A percentile compares a stretch with the other conserved stretches of the same genome.
Evolutionary conservation across 2,797 vertebrate species (phyloP).

Genomic region (Macropodus opercularis): DNA sequence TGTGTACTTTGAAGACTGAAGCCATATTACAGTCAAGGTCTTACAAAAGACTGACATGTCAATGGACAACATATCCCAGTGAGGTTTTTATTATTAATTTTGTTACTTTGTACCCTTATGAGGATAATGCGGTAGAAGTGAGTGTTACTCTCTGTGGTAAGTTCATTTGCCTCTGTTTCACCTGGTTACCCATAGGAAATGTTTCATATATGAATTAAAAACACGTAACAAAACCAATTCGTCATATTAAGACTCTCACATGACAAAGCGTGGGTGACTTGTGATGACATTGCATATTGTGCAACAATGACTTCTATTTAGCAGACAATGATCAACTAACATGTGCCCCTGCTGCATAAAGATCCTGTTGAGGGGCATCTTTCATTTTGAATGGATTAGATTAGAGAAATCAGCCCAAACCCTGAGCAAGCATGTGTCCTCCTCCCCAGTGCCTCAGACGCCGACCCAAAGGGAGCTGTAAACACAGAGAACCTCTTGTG

Average conservation of each 20-base stretch:
- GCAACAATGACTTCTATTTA: no score
- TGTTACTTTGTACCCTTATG: no score
- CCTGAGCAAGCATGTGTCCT: conserved; percentile 22
- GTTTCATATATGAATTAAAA: conserved; percentile 5
- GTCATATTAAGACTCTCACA: not conserved
- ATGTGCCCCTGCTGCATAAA: not conserved
- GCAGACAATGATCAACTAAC: no score
- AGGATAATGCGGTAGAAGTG: no score
- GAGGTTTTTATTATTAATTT: no score
- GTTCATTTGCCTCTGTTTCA: conserved; percentile 35
- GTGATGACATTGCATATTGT: not conserved
- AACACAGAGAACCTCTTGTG: conserved; percentile 48
- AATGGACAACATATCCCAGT: no score
- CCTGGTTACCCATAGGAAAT: conserved; percentile 3
- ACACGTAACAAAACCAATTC: not conserved
- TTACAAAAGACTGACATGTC: no score
- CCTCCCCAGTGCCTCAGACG: conserved; percentile 31
- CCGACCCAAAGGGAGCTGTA: conserved; percentile 57
- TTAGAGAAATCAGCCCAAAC: conserved; percentile 13
- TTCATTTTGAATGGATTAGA: not conserved
- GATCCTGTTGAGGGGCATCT: not conserved
- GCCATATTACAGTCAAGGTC: no score
- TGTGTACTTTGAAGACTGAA: no score
- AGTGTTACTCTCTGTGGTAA: no score
- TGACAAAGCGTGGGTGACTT: not conserved